These are phyloP conservation scores for Gila robusta DNA, from an alignment of 2,797 vertebrate species.

Conservation along the genomic window DNA sequence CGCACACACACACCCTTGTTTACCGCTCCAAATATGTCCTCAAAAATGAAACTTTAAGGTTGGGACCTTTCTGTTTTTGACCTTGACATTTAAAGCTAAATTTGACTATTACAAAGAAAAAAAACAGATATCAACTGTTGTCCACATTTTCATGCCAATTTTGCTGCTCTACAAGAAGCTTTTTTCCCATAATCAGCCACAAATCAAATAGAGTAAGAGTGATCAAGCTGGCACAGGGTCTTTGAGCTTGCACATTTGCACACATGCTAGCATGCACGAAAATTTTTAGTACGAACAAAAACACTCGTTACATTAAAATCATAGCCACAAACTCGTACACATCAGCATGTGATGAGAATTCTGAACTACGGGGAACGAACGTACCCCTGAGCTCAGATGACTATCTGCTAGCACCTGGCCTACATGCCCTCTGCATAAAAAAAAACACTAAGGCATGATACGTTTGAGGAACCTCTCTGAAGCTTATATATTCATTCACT, in stretches of 20 bases:
- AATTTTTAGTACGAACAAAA: constrained; percentile 19
- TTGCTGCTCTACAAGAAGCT: neutral
- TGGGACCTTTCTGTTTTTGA: neutral
- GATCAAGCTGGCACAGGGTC: neutral
- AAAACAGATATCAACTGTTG: neutral
- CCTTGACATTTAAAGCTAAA: constrained; percentile 31
- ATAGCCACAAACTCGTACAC: constrained; percentile 27
- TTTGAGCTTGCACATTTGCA: constrained; percentile 26
- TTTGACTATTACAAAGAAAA: neutral
- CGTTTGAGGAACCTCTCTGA: constrained; percentile 27
- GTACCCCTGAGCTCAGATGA: constrained; percentile 37
- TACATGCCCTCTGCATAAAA: constrained; percentile 27
- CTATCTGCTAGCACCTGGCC: constrained; percentile 55
- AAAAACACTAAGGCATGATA: constrained; percentile 28
- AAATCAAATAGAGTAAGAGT: constrained; percentile 14
- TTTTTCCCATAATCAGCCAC: constrained; percentile 19
- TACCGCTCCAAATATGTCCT: constrained; percentile 29
- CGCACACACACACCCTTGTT: constrained; percentile 46
- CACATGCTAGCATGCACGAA: neutral
- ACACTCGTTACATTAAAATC: constrained; percentile 32
- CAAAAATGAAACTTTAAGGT: constrained; percentile 11
- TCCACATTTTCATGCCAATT: neutral
- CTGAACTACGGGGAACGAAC: constrained; percentile 43
- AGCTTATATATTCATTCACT: constrained; percentile 38
- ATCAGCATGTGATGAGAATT: constrained; percentile 38